Evolutionary conservation across 2,888 invertebrate genomes (phyloP).

Genomic region (Xestia sexstrigata): DNA sequence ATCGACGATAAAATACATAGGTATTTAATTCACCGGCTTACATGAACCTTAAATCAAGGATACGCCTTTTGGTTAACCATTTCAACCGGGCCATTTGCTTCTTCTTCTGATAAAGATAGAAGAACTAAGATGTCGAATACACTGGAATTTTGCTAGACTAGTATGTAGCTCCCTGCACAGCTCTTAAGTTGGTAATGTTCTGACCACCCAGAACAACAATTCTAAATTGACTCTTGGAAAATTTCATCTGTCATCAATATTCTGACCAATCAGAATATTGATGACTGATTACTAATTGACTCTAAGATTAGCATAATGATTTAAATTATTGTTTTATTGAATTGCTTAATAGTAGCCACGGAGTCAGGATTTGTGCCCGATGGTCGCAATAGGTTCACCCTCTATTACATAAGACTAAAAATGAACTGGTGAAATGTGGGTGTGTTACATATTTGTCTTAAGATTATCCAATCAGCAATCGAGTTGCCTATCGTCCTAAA

Average conservation of each 20-base stretch:
- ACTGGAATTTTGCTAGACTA: not conserved
- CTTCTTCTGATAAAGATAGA: too few relatives aligned
- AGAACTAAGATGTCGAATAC: not conserved
- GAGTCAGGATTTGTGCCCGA: too few relatives aligned
- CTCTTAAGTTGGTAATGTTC: not conserved
- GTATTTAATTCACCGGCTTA: too few relatives aligned
- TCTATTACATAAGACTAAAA: too few relatives aligned
- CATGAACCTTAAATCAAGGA: too few relatives aligned
- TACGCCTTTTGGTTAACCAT: not conserved
- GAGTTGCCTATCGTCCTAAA: not conserved
- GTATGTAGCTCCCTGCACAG: not conserved
- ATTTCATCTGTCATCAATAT: too few relatives aligned
- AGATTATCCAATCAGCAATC: not conserved
- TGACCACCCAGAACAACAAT: not conserved
- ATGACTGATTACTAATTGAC: not conserved
- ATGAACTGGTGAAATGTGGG: too few relatives aligned
- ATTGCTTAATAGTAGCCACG: too few relatives aligned
- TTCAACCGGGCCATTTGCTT: not conserved
- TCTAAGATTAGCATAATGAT: not conserved
- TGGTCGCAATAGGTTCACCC: too few relatives aligned
- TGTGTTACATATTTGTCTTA: too few relatives aligned
- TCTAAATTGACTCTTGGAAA: not conserved
- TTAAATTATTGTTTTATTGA: too few relatives aligned
- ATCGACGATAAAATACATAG: too few relatives aligned
- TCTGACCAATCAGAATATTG: not conserved